Evolutionary conservation across 2,888 invertebrate species (phyloP), one percentile per base, ranked within the genome.

Genomic region (Dermolepida albohirtum): DNA sequence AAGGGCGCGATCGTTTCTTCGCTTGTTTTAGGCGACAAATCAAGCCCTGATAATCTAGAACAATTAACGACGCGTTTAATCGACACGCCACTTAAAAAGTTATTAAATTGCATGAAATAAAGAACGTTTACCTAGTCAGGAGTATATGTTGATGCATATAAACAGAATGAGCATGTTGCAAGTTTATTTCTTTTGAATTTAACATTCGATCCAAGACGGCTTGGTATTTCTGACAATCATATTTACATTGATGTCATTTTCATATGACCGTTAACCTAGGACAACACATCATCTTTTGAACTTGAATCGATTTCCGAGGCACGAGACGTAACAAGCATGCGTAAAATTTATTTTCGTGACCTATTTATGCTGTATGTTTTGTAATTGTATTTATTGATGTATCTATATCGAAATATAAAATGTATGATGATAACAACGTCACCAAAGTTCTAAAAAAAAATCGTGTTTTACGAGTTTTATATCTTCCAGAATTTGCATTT

Each of bases 121-220:
- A 6, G 40, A 16, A 64, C 16, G 11, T 22, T 72, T 80, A 83
- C 83, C 83, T 82, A 71, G 83, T 83, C 74, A 81, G 78, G 70
- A 83, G 77, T 71, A 83, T 83, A 78, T 82, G 81, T 77, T 82
- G 81, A 76, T 81, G 83, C 83, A 83, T 83, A 74, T 83, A 83
- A 68, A 80, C 78, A 70, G 76, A 76, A 72, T 80, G 78, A 63
- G 75, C 79, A 80, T 80, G 80, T 75, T 80, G 78, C 70, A 68
- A 72, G 63, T 64, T 69, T 57, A 69, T 74, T 72, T 79, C 79
- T 77, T 78, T 80, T 69, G 77, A 73, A 39, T 73, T 73, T 75
- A 80, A 77, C 79, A 80, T 79, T 75, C 77, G 77, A 64, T 69
- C 55, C 55, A 55, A 14, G 39, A 47, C 65, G 55, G 57, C 8